Evolutionary conservation across 2,797 vertebrate species (phyloP), one percentile per base, ranked within the genome.

Genomic region (Characodon lateralis): DNA sequence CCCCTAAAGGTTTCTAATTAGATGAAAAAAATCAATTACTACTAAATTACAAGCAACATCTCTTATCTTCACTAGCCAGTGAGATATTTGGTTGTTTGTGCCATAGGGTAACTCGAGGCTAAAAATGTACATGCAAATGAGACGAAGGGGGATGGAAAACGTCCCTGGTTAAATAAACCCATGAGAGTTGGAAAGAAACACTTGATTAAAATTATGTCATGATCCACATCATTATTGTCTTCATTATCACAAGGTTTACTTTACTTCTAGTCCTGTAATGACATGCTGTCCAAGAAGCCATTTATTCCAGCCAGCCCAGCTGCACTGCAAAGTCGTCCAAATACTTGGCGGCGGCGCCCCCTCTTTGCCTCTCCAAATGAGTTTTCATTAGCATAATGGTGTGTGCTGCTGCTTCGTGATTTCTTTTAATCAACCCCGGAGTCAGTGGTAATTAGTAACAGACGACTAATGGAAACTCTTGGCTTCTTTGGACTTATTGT

Each of bases 361-460:
- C 65, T 59, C 87, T 84, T 89, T 84, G 83, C 83, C 84, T 87
- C 86, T 87, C 87, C 84, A 93, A 94, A 95, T 93, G 88, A 94
- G 87, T 70, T 87, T 81, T 91, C 91, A 95, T 95, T 94, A 93
- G 92, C 94, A 94, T 94, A 94, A 95, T 94, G 87, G 76, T 85
- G 86, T 87, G 85, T 87, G 91, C 90, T 87, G 89, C 90, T 88
- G 89, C 91, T 89, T 88, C 85, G 87, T 83, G 90, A 93, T 91
- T 93, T 93, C 89, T 93, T 94, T 89, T 95, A 94, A 95, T 94
- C 93, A 94, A 94, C 92, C 92, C 84, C 72, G 72, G 89, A 94
- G 93, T 93, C 91, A 72, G 79, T 88, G 81, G 84, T 93, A 94
- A 94, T 95, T 93, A 94, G 90, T 84, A 81, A 81, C 86, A 89